A percentile compares a stretch with the other conserved stretches of the same genome.
Evolutionary conservation across 2,113 vertebrate species (phyloP).

Genomic region (Otus sunia): DNA sequence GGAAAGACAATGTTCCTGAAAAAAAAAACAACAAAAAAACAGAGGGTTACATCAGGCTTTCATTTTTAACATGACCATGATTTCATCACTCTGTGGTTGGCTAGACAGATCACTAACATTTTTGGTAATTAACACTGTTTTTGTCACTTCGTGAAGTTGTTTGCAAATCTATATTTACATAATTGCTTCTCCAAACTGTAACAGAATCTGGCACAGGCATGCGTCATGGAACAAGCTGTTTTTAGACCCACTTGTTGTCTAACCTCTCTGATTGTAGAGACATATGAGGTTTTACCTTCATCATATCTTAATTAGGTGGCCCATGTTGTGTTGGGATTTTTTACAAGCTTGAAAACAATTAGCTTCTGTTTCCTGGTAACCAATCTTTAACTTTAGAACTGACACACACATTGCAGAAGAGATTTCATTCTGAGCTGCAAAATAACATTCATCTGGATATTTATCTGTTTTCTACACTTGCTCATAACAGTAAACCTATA

Average conservation of each 20-base stretch:
- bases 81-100: slow-evolving; percentile 47
- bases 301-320: slow-evolving; percentile 8
- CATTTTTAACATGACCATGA: slow-evolving; percentile 32
- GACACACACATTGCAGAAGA: not conserved
- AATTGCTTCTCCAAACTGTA: slow-evolving; percentile 53
- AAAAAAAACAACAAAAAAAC: not conserved
- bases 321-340: not conserved
- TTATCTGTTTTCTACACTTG: not conserved
- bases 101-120: slow-evolving; percentile 12
- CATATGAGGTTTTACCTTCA: not conserved
- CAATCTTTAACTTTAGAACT: not conserved
- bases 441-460: not conserved
- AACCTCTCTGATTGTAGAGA: slow-evolving; percentile 7
- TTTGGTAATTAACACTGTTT: slow-evolving; percentile 50
- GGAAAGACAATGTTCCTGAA: not conserved
- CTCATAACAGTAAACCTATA: not conserved
- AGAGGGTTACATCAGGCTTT: slow-evolving; percentile 27
- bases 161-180: slow-evolving; percentile 63
- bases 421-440: not conserved
- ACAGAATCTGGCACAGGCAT: slow-evolving; percentile 28
- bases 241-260: not conserved
- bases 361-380: not conserved
- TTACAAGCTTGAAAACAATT: not conserved
- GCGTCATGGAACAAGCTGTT: not conserved
- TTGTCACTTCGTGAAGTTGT: slow-evolving; percentile 53